A percentile compares a stretch with the other conserved stretches of the same genome.
Evolutionary conservation across 2,888 invertebrate species (phyloP).

Genomic region (Lottia gigantea): DNA sequence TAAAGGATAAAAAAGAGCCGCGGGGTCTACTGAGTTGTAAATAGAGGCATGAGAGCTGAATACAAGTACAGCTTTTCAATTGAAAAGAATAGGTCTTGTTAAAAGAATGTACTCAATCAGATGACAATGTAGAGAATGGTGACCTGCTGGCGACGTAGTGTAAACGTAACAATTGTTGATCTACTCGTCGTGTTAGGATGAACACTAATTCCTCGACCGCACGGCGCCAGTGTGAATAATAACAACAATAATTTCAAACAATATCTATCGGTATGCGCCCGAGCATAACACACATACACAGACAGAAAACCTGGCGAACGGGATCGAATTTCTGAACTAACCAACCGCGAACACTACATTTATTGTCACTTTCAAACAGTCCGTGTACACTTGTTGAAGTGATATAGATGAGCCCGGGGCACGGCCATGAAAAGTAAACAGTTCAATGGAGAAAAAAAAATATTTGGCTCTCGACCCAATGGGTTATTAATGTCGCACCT

Average conservation of each 20-base stretch:
- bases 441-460: background rate
- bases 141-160: background rate
- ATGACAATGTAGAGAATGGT: background rate
- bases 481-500: background rate
- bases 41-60: too few species aligned
- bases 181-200: conserved; percentile 2
- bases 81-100: too few species aligned
- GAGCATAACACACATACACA: conserved; percentile 2
- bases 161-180: background rate
- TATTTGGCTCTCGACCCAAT: background rate
- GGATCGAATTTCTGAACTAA: conserved; percentile 8
- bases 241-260: background rate
- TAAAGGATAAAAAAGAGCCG: too few species aligned
- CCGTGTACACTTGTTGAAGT: conserved; percentile 7
- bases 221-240: conserved; percentile 1
- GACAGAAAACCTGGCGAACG: conserved; percentile 1
- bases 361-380: conserved; percentile 6
- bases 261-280: background rate
- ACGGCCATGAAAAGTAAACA: background rate
- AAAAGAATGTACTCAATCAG: conserved; percentile 4
- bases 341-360: conserved; percentile 1
- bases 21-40: too few species aligned
- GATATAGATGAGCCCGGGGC: background rate
- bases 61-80: too few species aligned
- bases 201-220: conserved; percentile 8